Evolutionary conservation across 2,113 vertebrate species (phyloP).

Genomic region (Sisor rabdophorus): DNA sequence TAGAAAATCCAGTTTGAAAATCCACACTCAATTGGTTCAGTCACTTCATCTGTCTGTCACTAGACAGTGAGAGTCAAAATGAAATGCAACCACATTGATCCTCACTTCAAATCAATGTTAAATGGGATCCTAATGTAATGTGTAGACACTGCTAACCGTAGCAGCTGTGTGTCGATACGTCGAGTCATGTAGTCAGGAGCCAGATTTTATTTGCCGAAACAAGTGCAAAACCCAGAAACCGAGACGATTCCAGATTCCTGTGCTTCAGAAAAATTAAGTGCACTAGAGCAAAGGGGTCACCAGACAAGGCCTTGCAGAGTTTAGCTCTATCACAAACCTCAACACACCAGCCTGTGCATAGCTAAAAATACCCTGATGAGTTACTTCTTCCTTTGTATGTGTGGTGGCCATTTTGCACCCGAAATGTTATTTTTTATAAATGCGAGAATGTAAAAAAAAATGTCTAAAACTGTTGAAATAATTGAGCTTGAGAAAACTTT

Average conservation of each 20-base stretch:
- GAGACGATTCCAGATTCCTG: neutral
- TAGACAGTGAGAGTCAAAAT: conserved; percentile 16
- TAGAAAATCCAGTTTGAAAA: conserved; percentile 1
- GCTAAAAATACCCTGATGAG: too few relatives aligned
- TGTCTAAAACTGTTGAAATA: neutral
- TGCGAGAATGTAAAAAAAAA: neutral
- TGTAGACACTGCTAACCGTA: conserved; percentile 30
- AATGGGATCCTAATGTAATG: conserved; percentile 34
- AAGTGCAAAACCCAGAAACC: neutral
- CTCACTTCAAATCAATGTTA: conserved; percentile 28
- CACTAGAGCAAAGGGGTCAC: neutral
- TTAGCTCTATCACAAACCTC: too few relatives aligned
- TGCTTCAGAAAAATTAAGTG: neutral
- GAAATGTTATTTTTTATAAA: neutral
- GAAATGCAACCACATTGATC: conserved; percentile 35
- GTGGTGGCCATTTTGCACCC: too few relatives aligned
- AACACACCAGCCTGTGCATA: too few relatives aligned
- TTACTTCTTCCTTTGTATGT: too few relatives aligned
- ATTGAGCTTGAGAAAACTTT: neutral
- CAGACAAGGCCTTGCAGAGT: too few relatives aligned
- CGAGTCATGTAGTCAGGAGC: neutral
- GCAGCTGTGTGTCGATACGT: neutral
- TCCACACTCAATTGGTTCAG: conserved; percentile 6
- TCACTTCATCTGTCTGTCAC: conserved; percentile 5
- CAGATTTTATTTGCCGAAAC: neutral